phyloP scores from a whole-genome alignment of 2,888 invertebrate species.

The Lucinisca nassula region DNA sequence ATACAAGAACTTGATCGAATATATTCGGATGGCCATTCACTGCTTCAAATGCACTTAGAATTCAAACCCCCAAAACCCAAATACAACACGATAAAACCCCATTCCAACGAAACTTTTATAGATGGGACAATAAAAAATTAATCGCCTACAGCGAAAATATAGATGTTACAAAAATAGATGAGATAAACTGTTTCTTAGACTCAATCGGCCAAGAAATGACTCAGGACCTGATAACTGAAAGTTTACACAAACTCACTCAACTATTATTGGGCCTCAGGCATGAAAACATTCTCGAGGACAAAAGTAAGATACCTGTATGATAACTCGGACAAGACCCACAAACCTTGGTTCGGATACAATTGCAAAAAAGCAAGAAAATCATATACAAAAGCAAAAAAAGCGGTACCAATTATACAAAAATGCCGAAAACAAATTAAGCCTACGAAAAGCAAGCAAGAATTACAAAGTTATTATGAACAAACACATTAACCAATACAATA shows the following conservation, averaged over 20 bases:
- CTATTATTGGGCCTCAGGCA: background rate
- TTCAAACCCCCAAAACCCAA: too few species aligned
- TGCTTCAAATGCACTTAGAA: too few species aligned
- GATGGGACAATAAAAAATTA: background rate
- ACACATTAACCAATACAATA: background rate
- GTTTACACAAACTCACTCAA: background rate
- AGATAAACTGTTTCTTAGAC: background rate
- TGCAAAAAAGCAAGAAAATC: background rate
- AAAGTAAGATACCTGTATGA: background rate
- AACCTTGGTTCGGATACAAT: background rate
- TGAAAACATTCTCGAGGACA: background rate
- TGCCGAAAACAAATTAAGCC: background rate
- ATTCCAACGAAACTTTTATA: too few species aligned
- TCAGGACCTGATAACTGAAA: background rate
- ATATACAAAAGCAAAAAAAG: background rate
- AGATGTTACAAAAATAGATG: background rate
- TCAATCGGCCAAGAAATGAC: background rate
- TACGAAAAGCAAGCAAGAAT: background rate
- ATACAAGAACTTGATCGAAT: too few species aligned
- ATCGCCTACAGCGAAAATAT: background rate
- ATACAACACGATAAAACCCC: too few species aligned
- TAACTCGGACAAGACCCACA: background rate
- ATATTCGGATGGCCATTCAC: too few species aligned
- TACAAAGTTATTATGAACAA: background rate
- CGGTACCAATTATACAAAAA: background rate